These are phyloP conservation scores for Suncus etruscus DNA, from an alignment of 2,113 vertebrate species.

Conservation along the genomic window DNA sequence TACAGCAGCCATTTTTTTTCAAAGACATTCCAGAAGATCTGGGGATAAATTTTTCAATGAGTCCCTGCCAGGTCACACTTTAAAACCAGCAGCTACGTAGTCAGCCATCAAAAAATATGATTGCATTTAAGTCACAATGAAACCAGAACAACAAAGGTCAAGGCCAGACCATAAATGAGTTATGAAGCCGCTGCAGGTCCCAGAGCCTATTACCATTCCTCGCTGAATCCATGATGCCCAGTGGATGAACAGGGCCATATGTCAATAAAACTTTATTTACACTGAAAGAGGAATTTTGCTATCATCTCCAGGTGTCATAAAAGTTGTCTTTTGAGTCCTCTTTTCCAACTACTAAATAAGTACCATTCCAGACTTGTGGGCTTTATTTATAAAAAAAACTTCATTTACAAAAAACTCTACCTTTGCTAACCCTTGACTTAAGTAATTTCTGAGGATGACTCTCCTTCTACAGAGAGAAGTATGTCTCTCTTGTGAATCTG, in stretches of 20 bases:
- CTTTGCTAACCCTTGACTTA: background rate
- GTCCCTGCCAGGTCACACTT: background rate
- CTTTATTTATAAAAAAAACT: too few relatives aligned
- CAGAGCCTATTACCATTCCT: background rate
- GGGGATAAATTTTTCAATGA: background rate
- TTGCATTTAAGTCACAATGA: background rate
- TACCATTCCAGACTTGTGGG: background rate
- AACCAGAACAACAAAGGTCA: background rate
- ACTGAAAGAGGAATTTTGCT: background rate
- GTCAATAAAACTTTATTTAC: background rate
- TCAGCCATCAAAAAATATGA: background rate
- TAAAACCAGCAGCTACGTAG: background rate
- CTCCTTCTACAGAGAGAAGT: slow-evolving; percentile 33
- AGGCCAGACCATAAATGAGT: background rate
- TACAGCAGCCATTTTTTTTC: background rate
- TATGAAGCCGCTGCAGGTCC: background rate
- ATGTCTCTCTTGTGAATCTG: background rate
- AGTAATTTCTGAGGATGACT: background rate
- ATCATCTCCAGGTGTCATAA: background rate
- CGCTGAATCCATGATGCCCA: background rate
- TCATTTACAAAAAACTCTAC: background rate
- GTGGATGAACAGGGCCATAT: background rate
- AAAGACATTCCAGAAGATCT: background rate
- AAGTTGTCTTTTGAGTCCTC: background rate
- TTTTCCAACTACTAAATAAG: background rate